phyloP scores from a whole-genome alignment of 2,797 vertebrate species.

The Chaenodraco wilsoni region DNA sequence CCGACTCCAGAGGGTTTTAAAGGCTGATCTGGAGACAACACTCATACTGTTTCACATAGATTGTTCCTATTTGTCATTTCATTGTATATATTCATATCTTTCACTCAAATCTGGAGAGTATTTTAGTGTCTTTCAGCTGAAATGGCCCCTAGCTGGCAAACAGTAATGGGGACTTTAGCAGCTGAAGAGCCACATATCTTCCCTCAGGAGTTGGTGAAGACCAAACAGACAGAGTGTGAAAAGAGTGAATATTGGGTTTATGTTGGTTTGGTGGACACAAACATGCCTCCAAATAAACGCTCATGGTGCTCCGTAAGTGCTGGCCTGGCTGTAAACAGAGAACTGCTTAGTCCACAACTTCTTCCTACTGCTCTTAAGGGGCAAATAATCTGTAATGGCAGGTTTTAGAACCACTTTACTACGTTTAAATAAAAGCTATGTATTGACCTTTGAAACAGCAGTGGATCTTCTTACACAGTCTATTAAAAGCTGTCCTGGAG shows the following conservation, averaged over 20 bases:
- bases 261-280: not conserved
- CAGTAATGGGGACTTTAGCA: not conserved
- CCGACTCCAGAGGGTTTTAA: too few species aligned
- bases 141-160: not conserved
- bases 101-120: rapidly evolving
- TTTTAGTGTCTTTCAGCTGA: not conserved
- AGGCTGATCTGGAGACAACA: not conserved
- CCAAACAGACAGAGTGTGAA: not conserved
- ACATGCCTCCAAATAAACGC: not conserved
- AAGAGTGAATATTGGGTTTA: not conserved
- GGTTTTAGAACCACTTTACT: not conserved
- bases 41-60: not conserved
- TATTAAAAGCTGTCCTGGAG: not conserved
- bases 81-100: not conserved
- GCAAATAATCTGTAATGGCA: not conserved
- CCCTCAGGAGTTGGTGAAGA: too few species aligned
- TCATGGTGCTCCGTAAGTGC: not conserved
- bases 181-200: not conserved
- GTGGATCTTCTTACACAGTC: not conserved
- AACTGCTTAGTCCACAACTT: not conserved
- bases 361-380: not conserved
- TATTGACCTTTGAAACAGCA: not conserved
- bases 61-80: not conserved
- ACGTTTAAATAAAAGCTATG: not conserved
- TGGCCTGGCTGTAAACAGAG: too few species aligned